phyloP scores from a whole-genome alignment of 2,888 invertebrate genomes.

The Cosmopolites sordidus region DNA sequence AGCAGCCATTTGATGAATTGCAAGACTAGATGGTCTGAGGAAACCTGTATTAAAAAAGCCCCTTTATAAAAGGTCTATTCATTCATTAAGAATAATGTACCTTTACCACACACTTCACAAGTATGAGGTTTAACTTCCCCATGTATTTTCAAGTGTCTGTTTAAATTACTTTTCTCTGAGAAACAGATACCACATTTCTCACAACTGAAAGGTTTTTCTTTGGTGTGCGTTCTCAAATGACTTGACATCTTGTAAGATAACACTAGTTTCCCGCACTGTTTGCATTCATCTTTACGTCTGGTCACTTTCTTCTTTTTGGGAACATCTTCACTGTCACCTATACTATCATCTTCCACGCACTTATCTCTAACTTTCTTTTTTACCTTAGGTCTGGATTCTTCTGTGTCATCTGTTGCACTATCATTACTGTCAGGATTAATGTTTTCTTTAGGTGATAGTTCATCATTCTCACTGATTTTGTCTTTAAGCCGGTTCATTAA shows the following conservation, averaged over 20 bases:
- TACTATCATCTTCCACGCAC: too few relatives aligned
- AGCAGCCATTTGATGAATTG: constrained; percentile 12
- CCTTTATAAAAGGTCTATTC: too few relatives aligned
- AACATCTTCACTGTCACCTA: not conserved
- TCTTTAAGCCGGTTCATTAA: constrained; percentile 2
- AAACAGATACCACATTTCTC: constrained; percentile 12
- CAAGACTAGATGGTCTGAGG: constrained; percentile 17
- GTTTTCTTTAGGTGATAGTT: not conserved
- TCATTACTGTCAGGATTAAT: not conserved
- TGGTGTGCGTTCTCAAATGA: constrained; percentile 21
- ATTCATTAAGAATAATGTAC: constrained; percentile 7
- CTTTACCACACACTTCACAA: constrained; percentile 17
- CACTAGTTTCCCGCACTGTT: constrained; percentile 14
- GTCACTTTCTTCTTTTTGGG: not conserved
- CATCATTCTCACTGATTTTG: not conserved
- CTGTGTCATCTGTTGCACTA: not conserved
- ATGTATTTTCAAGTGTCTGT: constrained; percentile 18
- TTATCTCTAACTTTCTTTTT: not conserved
- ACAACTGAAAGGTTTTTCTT: constrained; percentile 20
- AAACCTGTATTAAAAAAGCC: constrained; percentile 17
- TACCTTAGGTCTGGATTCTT: not conserved
- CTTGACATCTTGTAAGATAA: constrained; percentile 8
- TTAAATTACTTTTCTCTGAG: constrained; percentile 14
- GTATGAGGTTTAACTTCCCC: constrained; percentile 8
- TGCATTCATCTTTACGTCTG: constrained; percentile 2